Conservation (phyloP, 2,797 vertebrate genomes). For the Gouania willdenowi region DNA sequence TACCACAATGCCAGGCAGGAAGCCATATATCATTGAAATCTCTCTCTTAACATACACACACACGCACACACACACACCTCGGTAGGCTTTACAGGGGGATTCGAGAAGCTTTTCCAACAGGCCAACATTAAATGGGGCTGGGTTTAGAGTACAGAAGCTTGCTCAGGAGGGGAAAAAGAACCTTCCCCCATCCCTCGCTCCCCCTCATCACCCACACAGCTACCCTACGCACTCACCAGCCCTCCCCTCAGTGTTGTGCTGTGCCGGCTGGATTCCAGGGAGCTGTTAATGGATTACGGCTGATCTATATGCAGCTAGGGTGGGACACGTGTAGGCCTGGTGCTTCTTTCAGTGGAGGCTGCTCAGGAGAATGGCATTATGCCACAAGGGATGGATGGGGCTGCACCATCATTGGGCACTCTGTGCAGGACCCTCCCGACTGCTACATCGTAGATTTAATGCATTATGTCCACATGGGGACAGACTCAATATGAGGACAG, state of each 20-base stretch:
- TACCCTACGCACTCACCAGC: slow-evolving; percentile 63
- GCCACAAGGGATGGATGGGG: slow-evolving; percentile 36
- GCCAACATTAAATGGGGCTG: slow-evolving; percentile 69
- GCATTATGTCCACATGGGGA: not conserved
- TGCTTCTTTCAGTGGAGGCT: slow-evolving; percentile 53
- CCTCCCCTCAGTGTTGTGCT: slow-evolving; percentile 66
- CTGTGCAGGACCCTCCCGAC: slow-evolving; percentile 2
- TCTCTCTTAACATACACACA: slow-evolving; percentile 48
- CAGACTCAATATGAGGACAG: not conserved
- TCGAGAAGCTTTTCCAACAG: slow-evolving; percentile 64
- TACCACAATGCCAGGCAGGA: slow-evolving; percentile 69
- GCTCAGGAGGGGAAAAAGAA: slow-evolving; percentile 30
- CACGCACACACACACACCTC: slow-evolving; percentile 59
- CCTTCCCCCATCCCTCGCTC: slow-evolving; percentile 40
- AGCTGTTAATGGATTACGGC: slow-evolving; percentile 74
- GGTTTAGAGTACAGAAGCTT: slow-evolving; percentile 51
- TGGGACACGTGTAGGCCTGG: slow-evolving; percentile 67
- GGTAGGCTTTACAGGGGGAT: slow-evolving; percentile 61
- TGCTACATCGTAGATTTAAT: not conserved
- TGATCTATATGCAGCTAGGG: slow-evolving; percentile 75
- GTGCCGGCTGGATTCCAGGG: slow-evolving; percentile 74
- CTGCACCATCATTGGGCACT: slow-evolving; percentile 5
- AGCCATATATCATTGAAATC: slow-evolving; percentile 71
- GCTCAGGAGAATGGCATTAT: slow-evolving; percentile 57
- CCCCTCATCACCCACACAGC: slow-evolving; percentile 50